Base-by-base conservation (phyloP, 2,797 vertebrate species). In the Periophthalmus magnuspinnatus region DNA sequence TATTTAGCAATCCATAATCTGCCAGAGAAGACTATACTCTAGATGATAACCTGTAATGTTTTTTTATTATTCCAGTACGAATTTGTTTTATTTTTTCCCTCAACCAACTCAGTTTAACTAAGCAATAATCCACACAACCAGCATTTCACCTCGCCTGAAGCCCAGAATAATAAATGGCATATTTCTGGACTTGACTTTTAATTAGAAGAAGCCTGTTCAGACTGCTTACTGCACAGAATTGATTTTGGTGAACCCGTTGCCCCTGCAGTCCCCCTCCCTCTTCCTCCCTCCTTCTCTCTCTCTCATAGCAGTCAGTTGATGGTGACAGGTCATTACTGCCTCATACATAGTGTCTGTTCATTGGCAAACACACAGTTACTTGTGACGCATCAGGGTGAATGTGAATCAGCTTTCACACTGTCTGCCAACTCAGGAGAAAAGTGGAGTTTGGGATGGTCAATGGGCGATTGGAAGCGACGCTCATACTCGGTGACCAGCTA, bases 241-340 rank as follows among this genome's bases (percentile, higher is more conserved):
- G 61, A 63, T 63, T 45, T 7, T 2, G 0, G n/a, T 47, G 61
- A 63, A 63, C 61, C 38, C 61, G 5, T 47, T 63, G 38, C 36
- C 61, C 61, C 38, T 8, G 38, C 34, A 13, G 9, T 16, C 17
- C 32, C 14, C 14, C 5, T 58, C 28, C 22, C n/a, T 14, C 60
- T 41, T 11, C 17, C 14, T 14, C 56, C 24, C 5, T 17, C 56
- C 56, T 33, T 6, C 14, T 16, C 5, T 6, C 5, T 6, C 50
- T 36, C 50, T 13, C 32, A 36, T 19, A 24, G 19, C n/a, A 45
- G 64, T 65, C 45, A 71, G 54, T 34, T 13, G 48, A 70, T 54
- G 19, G 41, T 21, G 50, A 70, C 24, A 58, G 41, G 68, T 55
- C 62, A 67, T 69, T 65, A 60, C 56, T 71, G 69, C 41, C 64